These are phyloP conservation scores for Myanophis thanlyinensis DNA, from an alignment of 2,113 vertebrate species.

Conservation along the genomic window DNA sequence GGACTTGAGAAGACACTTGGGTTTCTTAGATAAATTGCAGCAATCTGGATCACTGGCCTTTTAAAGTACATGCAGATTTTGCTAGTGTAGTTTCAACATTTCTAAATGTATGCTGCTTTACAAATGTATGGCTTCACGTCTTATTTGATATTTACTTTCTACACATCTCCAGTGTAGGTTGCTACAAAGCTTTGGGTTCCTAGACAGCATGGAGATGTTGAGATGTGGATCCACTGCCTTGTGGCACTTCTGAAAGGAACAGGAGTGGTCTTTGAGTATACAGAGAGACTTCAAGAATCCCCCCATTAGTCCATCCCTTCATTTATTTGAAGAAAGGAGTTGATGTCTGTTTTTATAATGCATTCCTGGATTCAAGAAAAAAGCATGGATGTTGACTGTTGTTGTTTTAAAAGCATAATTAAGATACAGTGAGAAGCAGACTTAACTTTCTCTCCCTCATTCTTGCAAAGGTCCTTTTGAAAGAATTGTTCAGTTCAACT, in stretches of 20 bases:
- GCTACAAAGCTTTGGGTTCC: background rate
- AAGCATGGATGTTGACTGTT: background rate
- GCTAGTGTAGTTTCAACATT: background rate
- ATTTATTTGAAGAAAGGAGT: background rate
- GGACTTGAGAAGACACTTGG: background rate
- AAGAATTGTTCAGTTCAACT: background rate
- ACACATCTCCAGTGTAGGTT: background rate
- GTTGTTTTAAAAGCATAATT: background rate
- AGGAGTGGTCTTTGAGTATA: background rate
- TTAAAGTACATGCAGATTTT: background rate
- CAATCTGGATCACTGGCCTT: background rate
- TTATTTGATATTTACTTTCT: background rate
- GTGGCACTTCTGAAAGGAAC: no score
- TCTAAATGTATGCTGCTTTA: background rate
- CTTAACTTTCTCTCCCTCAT: background rate
- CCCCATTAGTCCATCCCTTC: background rate
- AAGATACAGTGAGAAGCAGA: background rate
- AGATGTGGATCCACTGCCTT: background rate
- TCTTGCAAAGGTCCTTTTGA: background rate
- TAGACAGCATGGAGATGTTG: background rate
- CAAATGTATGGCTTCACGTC: no score
- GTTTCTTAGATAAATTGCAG: background rate
- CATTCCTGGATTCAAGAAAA: background rate
- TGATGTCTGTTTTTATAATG: background rate
- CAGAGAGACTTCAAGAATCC: background rate